Conservation (phyloP, 1,140 invertebrate genomes). For the Aphelinus atriplicis region DNA sequence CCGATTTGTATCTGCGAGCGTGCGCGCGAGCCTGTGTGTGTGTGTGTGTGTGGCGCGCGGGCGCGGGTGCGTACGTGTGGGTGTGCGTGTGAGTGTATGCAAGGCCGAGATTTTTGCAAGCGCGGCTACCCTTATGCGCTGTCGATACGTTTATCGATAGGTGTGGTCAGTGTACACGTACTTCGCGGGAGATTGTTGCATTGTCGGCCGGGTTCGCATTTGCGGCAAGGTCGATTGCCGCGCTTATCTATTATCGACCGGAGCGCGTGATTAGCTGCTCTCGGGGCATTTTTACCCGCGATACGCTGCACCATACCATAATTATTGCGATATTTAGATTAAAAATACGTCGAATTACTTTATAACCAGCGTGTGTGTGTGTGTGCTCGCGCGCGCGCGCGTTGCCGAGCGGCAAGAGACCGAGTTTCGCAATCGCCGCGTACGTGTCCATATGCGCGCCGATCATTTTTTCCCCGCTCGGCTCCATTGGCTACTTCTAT, state of each 20-base stretch:
- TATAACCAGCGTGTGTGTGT: not conserved
- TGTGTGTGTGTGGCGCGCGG: too few relatives aligned
- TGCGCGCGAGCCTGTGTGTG: too few relatives aligned
- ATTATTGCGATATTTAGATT: constrained; percentile 23
- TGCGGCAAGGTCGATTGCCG: constrained; percentile 26
- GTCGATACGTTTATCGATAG: constrained; percentile 17
- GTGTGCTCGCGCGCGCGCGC: not conserved
- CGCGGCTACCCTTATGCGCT: not conserved
- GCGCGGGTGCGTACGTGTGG: too few relatives aligned
- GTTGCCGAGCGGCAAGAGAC: not conserved
- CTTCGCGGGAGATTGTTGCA: not conserved
- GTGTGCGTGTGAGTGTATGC: too few relatives aligned
- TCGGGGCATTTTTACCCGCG: too few relatives aligned
- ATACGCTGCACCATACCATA: not conserved
- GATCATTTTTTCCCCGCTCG: not conserved
- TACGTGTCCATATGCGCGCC: not conserved
- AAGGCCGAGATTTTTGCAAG: constrained; percentile 5
- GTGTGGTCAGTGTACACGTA: constrained; percentile 23
- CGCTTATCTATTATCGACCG: constrained; percentile 10
- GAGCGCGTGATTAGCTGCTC: not conserved
- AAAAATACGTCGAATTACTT: constrained; percentile 24
- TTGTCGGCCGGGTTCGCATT: not conserved
- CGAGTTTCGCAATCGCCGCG: not conserved
- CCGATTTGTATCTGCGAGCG: constrained; percentile 12
- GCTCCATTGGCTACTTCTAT: not conserved